phyloP scores from a whole-genome alignment of 2,797 vertebrate species.

The Oreochromis mossambicus region DNA sequence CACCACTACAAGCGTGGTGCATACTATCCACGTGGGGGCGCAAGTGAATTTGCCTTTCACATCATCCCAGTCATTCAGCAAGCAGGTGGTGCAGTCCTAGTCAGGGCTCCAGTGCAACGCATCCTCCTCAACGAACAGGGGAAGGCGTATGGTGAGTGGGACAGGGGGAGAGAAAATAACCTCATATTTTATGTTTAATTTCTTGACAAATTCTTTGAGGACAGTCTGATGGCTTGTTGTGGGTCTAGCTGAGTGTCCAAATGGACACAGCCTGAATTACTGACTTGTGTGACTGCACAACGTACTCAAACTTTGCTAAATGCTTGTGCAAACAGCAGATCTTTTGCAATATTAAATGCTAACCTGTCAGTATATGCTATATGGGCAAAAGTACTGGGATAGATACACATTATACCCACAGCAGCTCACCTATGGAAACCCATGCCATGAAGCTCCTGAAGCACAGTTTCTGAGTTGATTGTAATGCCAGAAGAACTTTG shows the following conservation, averaged over 20 bases:
- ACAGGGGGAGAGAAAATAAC: neutral
- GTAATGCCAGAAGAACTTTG: neutral
- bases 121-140: conserved; percentile 71
- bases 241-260: neutral
- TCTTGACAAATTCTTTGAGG: neutral
- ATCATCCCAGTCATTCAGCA: conserved; percentile 76
- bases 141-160: conserved; percentile 64
- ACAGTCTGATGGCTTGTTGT: neutral
- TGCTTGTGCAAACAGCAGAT: neutral
- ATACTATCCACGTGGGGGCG: conserved; percentile 80
- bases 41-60: conserved; percentile 82
- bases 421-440: neutral
- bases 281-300: neutral
- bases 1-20: conserved; percentile 83
- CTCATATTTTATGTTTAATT: neutral
- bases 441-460: neutral
- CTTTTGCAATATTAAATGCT: neutral
- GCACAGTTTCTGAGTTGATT: neutral
- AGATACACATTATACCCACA: neutral
- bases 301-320: neutral
- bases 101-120: conserved; percentile 74
- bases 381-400: neutral
- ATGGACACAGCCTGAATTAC: neutral
- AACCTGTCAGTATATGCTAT: neutral
- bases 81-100: conserved; percentile 76